phyloP scores from a whole-genome alignment of 2,113 vertebrate species.

The Eleginops maclovinus region DNA sequence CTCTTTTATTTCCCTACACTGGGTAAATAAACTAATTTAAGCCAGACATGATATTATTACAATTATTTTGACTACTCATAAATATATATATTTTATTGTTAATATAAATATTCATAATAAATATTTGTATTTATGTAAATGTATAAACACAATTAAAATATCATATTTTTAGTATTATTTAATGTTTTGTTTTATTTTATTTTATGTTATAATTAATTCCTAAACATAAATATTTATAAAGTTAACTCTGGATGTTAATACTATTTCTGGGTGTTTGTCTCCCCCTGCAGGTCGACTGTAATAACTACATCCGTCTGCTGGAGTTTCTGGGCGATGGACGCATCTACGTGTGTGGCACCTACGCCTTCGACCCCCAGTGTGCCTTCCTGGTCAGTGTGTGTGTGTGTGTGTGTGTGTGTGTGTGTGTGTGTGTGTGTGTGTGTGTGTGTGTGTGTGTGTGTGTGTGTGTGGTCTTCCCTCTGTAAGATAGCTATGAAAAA shows the following conservation, averaged over 20 bases:
- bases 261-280: constrained; percentile 56
- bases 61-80: no score
- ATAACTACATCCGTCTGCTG: constrained; percentile 91
- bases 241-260: not conserved
- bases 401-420: constrained; percentile 6
- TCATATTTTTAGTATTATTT: no score
- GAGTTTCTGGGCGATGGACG: constrained; percentile 84
- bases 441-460: not conserved
- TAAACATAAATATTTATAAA: not conserved
- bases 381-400: constrained; percentile 88
- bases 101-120: no score
- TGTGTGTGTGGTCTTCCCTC: no score
- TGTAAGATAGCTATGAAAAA: not conserved
- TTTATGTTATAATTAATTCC: no score
- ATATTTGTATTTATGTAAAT: no score
- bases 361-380: constrained; percentile 91
- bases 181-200: no score
- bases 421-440: not conserved
- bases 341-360: constrained; percentile 90
- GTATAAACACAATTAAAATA: no score
- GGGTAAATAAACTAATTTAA: no score
- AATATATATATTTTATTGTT: no score
- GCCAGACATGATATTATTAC: no score
- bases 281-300: constrained; percentile 87
- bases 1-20: no score